Percentiles rank a stretch among this genome's conserved stretches.
Evolutionary conservation across 2,113 vertebrate genomes (phyloP).

Genomic region (Vulpes lagopus): DNA sequence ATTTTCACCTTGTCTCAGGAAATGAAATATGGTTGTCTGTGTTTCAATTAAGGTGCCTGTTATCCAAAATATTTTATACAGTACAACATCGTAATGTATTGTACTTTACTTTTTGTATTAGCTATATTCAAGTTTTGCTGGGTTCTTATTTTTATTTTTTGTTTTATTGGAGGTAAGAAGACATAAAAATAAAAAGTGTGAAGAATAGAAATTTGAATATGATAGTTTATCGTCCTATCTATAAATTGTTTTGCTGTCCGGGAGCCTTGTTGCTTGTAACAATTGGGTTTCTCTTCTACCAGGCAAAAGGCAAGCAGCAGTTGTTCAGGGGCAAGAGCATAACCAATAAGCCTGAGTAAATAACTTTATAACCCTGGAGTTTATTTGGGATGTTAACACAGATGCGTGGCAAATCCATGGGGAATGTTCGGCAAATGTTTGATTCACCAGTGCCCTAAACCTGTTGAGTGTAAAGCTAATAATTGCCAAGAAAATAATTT

Average conservation of each 20-base stretch:
- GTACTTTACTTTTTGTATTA: not conserved
- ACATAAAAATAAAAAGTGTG: not conserved
- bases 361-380: slow-evolving; percentile 71
- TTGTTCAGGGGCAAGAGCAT: slow-evolving; percentile 25
- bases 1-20: slow-evolving; percentile 10
- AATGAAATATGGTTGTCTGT: not conserved
- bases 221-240: not conserved
- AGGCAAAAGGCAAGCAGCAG: slow-evolving; percentile 50
- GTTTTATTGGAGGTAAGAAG: slow-evolving; percentile 22
- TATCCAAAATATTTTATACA: slow-evolving; percentile 17
- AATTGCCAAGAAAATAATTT: slow-evolving; percentile 82
- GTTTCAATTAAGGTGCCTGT: slow-evolving; percentile 30
- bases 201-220: not conserved
- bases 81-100: not conserved
- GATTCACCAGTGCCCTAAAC: slow-evolving; percentile 72
- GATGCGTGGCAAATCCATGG: slow-evolving; percentile 78
- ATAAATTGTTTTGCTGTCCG: not conserved
- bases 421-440: slow-evolving; percentile 76
- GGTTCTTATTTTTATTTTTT: not conserved
- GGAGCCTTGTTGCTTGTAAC: fast-evolving
- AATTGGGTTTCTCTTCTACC: not conserved
- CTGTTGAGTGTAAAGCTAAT: slow-evolving; percentile 76
- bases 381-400: slow-evolving; percentile 75
- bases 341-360: slow-evolving; percentile 79
- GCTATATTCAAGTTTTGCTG: not conserved